Evolutionary conservation across 2,888 invertebrate genomes (phyloP).

Genomic region (Cantharis flavilabris): DNA sequence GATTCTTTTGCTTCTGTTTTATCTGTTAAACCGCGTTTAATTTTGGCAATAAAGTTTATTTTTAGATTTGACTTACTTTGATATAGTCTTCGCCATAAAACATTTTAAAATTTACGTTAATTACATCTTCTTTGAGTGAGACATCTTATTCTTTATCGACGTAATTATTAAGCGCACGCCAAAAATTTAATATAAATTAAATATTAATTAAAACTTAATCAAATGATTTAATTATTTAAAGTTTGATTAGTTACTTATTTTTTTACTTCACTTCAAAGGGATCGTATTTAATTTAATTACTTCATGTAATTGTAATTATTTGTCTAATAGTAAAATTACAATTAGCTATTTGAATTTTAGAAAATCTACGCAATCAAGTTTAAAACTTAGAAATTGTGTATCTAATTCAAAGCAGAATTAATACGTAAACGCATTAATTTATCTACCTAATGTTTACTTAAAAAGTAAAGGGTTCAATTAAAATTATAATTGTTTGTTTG

Average conservation of each 20-base stretch:
- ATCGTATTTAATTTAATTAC: neutral
- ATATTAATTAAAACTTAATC: neutral
- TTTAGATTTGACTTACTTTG: neutral
- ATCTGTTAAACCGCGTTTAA: neutral
- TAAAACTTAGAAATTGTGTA: neutral
- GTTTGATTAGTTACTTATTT: neutral
- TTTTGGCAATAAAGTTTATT: neutral
- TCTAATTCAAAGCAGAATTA: neutral
- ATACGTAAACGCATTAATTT: neutral
- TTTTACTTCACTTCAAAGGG: neutral
- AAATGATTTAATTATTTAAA: neutral
- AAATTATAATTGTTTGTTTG: neutral
- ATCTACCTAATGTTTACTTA: neutral
- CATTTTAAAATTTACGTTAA: neutral
- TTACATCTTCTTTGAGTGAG: neutral
- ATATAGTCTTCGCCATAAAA: neutral
- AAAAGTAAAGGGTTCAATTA: neutral
- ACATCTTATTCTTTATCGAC: neutral
- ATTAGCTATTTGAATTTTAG: neutral
- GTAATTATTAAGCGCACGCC: neutral
- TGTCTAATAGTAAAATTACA: neutral
- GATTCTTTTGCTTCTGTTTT: neutral
- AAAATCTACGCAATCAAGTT: neutral
- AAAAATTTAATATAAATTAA: neutral
- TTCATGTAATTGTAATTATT: neutral